Percentiles rank a stretch among this genome's conserved stretches.
Conservation (phyloP, 2,888 invertebrate genomes). For the Xylota sylvarum region DNA sequence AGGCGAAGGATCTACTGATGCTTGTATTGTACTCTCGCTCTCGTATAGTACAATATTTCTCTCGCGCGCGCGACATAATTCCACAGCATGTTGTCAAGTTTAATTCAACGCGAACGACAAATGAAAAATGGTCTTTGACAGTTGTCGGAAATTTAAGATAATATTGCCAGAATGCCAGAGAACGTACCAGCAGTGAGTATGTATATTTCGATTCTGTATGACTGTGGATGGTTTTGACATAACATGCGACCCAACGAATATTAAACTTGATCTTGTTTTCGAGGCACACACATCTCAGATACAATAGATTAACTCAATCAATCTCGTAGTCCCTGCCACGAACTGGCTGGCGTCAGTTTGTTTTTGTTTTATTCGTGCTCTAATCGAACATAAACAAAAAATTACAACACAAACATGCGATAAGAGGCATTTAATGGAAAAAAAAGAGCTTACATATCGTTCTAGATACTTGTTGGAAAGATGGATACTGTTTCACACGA, state of each 20-base stretch:
- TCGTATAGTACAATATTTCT: constrained; percentile 1
- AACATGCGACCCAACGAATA: constrained; percentile 42
- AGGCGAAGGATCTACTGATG: constrained; percentile 62
- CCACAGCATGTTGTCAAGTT: constrained; percentile 70
- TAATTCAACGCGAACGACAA: constrained; percentile 65
- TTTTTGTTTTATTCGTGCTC: constrained; percentile 14
- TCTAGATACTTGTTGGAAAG: constrained; percentile 3
- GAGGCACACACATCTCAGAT: background rate
- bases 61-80: constrained; percentile 57
- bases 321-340: constrained; percentile 33
- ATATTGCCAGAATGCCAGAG: constrained; percentile 22
- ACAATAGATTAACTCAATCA: constrained; percentile 58
- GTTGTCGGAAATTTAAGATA: constrained; percentile 73
- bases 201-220: constrained; percentile 29
- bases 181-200: no score
- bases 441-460: constrained; percentile 37
- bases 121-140: constrained; percentile 75
- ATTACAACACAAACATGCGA: constrained; percentile 40
- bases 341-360: constrained; percentile 41
- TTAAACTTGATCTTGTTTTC: constrained; percentile 52
- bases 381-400: constrained; percentile 31
- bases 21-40: background rate
- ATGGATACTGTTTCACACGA: constrained; percentile 8
- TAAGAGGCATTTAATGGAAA: constrained; percentile 30
- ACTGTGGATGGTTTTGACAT: constrained; percentile 59